These are phyloP conservation scores for Dendropsophus ebraccatus DNA, from an alignment of 2,113 vertebrate genomes.

Conservation along the genomic window DNA sequence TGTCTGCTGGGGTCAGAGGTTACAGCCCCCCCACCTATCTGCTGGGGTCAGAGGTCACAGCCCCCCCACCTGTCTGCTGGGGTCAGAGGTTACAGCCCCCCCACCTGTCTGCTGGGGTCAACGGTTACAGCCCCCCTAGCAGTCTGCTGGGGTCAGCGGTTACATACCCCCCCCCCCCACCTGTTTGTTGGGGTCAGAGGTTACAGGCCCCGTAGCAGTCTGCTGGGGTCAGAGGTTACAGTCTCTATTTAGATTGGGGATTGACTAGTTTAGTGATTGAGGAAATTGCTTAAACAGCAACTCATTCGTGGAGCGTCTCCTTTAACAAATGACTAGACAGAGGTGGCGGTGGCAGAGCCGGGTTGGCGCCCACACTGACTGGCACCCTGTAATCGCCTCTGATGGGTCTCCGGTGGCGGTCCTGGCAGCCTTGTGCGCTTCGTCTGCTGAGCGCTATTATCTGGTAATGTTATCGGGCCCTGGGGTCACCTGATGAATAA, in stretches of 20 bases:
- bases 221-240: too few species aligned
- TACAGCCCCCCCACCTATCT: too few species aligned
- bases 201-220: too few species aligned
- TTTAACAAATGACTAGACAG: background rate
- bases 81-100: too few species aligned
- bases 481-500: slow-evolving; percentile 48
- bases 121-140: too few species aligned
- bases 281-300: background rate
- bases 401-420: background rate
- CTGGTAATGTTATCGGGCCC: slow-evolving; percentile 45
- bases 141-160: too few species aligned
- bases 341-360: background rate
- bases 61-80: too few species aligned
- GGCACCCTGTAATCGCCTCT: background rate
- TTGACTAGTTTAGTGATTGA: background rate
- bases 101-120: too few species aligned
- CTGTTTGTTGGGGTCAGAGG: too few species aligned
- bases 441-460: background rate
- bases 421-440: slow-evolving; percentile 11
- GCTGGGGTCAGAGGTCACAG: too few species aligned
- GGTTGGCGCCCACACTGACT: background rate
- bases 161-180: too few species aligned
- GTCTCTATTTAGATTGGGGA: background rate
- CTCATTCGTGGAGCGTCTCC: background rate
- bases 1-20: too few species aligned